phyloP scores from a whole-genome alignment of 1,140 invertebrate genomes.

The Sitodiplosis mosellana region DNA sequence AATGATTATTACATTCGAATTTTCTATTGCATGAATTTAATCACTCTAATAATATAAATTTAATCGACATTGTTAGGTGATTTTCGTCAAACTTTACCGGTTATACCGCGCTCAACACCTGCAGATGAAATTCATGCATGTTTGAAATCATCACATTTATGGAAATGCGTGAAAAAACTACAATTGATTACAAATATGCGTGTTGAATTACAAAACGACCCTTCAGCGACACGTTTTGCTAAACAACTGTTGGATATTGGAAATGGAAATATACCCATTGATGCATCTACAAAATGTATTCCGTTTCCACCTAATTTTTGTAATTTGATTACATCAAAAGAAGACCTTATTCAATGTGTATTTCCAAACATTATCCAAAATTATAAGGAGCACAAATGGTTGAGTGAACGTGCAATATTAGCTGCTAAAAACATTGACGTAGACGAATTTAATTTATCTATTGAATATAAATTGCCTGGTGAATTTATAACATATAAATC shows the following conservation, averaged over 20 bases:
- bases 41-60: no score
- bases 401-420: slow-evolving; percentile 19
- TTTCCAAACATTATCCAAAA: slow-evolving; percentile 15
- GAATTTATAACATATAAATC: slow-evolving; percentile 11
- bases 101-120: no score
- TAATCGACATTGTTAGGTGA: no score
- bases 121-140: slow-evolving; percentile 17
- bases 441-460: no score
- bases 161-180: slow-evolving; percentile 22
- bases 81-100: no score
- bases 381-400: slow-evolving; percentile 14
- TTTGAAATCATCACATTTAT: slow-evolving; percentile 16
- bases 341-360: no score
- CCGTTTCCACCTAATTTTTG: no score
- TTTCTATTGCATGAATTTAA: no score
- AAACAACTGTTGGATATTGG: slow-evolving; percentile 19
- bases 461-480: slow-evolving; percentile 6
- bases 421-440: slow-evolving; percentile 10
- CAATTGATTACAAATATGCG: slow-evolving; percentile 26
- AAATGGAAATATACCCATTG: slow-evolving; percentile 18
- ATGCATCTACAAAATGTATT: slow-evolving; percentile 13
- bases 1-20: no score
- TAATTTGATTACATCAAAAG: no score
- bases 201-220: slow-evolving; percentile 20
- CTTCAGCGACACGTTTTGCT: slow-evolving; percentile 18